Base-by-base conservation (phyloP, 2,888 invertebrate species). In the Amphimallon solstitiale region DNA sequence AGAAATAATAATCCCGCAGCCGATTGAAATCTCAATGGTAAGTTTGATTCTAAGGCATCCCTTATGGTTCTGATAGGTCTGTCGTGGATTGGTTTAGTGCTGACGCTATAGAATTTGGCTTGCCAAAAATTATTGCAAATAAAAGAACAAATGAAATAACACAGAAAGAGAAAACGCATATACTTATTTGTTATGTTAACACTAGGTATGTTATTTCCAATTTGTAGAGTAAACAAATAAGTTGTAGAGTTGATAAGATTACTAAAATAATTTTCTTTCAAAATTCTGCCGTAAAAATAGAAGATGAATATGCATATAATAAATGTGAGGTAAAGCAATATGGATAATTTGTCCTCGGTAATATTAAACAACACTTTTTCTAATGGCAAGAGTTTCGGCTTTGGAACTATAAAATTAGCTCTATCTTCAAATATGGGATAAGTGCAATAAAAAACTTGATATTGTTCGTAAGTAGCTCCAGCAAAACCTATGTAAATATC, bases 401-500 rank as follows among this genome's bases (percentile, higher is more conserved):
- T 66, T 7, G 66, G 66, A 0, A 45, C 60, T 35, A 66, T 60
- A 9, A 66, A 54, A 14, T 60, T 40, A 14, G 61, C 12, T 7
- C 49, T 51, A 2, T 66, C 66, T 29, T 49, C 40, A 17, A 48
- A 61, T 14, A 61, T 29, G 2, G 60, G 51, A 35, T 60, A 43
- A 0, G 60, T 66, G n/a, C 60, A 49, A 61, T 66, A 49, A 35
- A 66, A 66, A n/a, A 37, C n/a, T 12, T 34, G 10, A 6, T 52
- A 23, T 21, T 17, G 23, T 12, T 66, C 61, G 19, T 52, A 61
- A 9, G 66, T 21, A 7, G 10, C n/a, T 2, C 52, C 10, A 6
- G 66, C 60, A n/a, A 66, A 45, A 15, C 66, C 66, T 7, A 66
- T 45, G 19, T 49, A 66, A 17, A 66, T 60, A 19, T 66, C 61